phyloP scores from a whole-genome alignment of 1,140 invertebrate species.

The Drosophila prosaltans region DNA sequence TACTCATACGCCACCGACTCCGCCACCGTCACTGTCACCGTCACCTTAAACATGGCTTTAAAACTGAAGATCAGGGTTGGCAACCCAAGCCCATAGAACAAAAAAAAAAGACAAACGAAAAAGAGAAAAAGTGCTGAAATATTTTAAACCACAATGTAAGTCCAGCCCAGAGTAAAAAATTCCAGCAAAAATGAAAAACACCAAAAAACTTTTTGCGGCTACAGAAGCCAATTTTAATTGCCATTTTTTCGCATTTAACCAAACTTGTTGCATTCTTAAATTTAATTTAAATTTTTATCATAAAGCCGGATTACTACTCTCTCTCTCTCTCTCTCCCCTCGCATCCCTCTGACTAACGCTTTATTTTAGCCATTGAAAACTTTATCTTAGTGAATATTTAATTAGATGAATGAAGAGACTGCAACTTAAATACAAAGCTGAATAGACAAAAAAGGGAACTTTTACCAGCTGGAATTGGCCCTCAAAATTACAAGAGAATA shows the following conservation, averaged over 20 bases:
- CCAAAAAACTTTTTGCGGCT: not conserved
- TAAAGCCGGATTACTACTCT: too few relatives aligned
- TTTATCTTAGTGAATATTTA: not conserved
- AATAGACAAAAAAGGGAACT: not conserved
- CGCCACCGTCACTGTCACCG: conserved; percentile 1
- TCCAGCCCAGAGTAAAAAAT: not conserved
- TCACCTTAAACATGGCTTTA: not conserved
- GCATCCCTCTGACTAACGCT: not conserved
- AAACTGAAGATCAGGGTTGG: conserved; percentile 10
- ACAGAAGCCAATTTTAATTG: not conserved
- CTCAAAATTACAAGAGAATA: too few relatives aligned
- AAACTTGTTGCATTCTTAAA: too few relatives aligned
- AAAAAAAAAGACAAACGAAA: not conserved
- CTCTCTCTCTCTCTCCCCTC: too few relatives aligned
- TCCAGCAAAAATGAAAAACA: not conserved
- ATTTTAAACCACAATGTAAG: not conserved
- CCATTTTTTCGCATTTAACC: not conserved
- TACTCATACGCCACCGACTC: conserved; percentile 71
- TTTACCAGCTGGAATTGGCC: not conserved
- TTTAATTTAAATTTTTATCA: too few relatives aligned
- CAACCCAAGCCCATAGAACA: not conserved
- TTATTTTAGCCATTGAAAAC: not conserved
- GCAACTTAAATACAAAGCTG: not conserved
- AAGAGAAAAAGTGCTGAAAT: not conserved
- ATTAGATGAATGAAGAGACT: not conserved